A percentile compares a stretch with the other conserved stretches of the same genome.
Evolutionary conservation across 2,113 vertebrate genomes (phyloP).

Genomic region (Stigmatopora argus): DNA sequence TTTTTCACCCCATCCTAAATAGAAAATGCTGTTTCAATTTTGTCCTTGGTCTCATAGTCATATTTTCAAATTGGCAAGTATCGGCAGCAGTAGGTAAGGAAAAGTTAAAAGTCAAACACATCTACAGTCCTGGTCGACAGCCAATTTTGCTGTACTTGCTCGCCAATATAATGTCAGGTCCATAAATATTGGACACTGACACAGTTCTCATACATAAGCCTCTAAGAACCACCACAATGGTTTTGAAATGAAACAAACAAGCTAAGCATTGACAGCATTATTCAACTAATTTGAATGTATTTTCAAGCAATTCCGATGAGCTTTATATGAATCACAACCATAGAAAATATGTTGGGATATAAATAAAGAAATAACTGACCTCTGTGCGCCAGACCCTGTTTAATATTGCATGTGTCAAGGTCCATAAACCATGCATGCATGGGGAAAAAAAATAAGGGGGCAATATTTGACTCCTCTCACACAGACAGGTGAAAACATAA

Average conservation of each 20-base stretch:
- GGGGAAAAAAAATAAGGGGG: background rate
- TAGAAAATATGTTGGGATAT: too few relatives aligned
- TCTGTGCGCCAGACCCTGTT: slow-evolving; percentile 21
- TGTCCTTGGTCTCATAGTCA: background rate
- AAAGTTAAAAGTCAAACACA: background rate
- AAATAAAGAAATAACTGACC: slow-evolving; percentile 19
- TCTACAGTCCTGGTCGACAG: background rate
- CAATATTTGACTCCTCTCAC: too few relatives aligned
- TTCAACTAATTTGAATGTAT: too few relatives aligned
- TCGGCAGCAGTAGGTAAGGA: background rate
- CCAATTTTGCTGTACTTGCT: background rate
- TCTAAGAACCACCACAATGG: too few relatives aligned
- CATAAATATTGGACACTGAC: too few relatives aligned
- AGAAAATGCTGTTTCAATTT: background rate
- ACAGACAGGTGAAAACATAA: background rate
- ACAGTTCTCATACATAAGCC: too few relatives aligned
- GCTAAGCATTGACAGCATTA: too few relatives aligned
- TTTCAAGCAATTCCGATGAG: too few relatives aligned
- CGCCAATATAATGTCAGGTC: background rate
- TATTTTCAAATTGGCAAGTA: background rate
- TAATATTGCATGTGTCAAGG: slow-evolving; percentile 22
- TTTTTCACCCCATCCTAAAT: background rate
- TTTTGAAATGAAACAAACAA: background rate
- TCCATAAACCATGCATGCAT: slow-evolving; percentile 19
- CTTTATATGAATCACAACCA: too few relatives aligned